These are phyloP conservation scores for Cyanoliseus patagonus DNA, from an alignment of 2,113 vertebrate genomes.

Conservation along the genomic window DNA sequence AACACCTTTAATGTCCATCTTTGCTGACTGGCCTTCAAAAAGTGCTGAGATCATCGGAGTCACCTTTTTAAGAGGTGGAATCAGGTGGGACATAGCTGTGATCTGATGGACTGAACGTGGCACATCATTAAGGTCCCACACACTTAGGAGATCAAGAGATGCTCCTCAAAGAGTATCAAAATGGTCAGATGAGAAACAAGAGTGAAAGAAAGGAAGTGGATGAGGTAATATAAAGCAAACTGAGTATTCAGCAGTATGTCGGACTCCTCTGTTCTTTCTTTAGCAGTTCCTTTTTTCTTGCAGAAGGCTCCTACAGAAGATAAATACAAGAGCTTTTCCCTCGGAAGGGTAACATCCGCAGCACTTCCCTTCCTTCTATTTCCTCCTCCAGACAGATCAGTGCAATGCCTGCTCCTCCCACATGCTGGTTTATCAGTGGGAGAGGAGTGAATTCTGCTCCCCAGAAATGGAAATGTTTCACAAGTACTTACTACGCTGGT, in stretches of 20 bases:
- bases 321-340: background rate
- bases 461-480: background rate
- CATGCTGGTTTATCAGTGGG: background rate
- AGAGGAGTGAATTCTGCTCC: background rate
- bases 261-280: background rate
- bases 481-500: background rate
- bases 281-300: background rate
- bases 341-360: background rate
- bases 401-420: background rate
- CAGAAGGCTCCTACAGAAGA: background rate
- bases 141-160: background rate
- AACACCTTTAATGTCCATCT: background rate
- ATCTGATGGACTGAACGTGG: background rate
- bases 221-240: background rate
- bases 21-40: background rate
- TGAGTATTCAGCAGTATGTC: background rate
- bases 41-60: fast-evolving
- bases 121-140: background rate
- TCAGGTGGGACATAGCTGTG: background rate
- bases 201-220: background rate
- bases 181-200: background rate
- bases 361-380: background rate
- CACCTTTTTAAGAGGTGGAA: background rate
- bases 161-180: background rate
- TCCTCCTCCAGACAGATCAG: background rate